phyloP scores from a whole-genome alignment of 2,888 invertebrate species.

The Phaonia tiefii region DNA sequence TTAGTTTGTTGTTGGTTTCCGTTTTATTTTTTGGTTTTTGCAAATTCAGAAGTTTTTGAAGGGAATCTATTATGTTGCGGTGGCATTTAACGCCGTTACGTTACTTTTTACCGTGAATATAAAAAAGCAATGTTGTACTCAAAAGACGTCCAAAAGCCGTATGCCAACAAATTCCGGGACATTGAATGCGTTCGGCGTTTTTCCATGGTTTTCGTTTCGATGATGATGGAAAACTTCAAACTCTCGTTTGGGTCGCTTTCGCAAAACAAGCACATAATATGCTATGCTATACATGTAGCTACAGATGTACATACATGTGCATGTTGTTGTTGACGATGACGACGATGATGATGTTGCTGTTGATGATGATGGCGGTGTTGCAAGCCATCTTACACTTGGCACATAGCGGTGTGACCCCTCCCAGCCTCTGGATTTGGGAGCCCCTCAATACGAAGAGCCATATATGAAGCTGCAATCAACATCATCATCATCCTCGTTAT shows the following conservation, averaged over 20 bases:
- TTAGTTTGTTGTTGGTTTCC: conserved; percentile 43
- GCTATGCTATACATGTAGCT: conserved; percentile 42
- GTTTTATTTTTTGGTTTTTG: conserved; percentile 40
- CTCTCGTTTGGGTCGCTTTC: conserved; percentile 51
- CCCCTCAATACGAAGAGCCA: not conserved
- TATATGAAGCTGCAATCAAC: not conserved
- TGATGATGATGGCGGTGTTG: conserved; percentile 46
- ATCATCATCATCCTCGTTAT: conserved; percentile 46
- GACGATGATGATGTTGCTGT: conserved; percentile 45
- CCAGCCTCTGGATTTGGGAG: not conserved
- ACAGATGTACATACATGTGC: conserved; percentile 8
- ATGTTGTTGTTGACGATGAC: conserved; percentile 39
- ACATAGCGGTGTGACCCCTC: conserved; percentile 52
- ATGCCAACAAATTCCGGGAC: conserved; percentile 78
- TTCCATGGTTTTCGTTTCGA: conserved; percentile 69
- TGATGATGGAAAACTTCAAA: conserved; percentile 67
- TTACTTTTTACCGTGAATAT: conserved; percentile 75
- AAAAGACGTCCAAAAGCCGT: conserved; percentile 80
- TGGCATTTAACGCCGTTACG: conserved; percentile 54
- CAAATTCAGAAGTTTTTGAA: conserved; percentile 47
- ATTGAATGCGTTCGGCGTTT: conserved; percentile 79
- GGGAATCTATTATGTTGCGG: conserved; percentile 56
- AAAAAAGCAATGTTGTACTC: conserved; percentile 79
- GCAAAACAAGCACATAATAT: conserved; percentile 39
- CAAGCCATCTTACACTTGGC: conserved; percentile 43